Percentiles rank a stretch among this genome's conserved stretches.
Evolutionary conservation across 2,797 vertebrate genomes (phyloP).

Genomic region (Cyclopterus lumpus): DNA sequence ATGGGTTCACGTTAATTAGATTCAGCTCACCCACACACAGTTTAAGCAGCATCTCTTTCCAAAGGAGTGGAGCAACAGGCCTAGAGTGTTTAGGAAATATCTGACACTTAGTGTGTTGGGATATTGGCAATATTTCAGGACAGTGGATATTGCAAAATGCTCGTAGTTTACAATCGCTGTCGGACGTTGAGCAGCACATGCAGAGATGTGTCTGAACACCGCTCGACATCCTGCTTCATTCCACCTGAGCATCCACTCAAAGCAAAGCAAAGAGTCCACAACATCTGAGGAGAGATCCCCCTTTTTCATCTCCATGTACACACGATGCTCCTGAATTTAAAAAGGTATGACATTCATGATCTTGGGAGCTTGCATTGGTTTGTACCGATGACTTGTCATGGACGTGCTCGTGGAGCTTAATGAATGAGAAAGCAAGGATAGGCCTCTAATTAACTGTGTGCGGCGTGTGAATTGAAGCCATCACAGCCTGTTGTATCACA

Average conservation of each 20-base stretch:
- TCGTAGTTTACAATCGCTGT: slow-evolving; percentile 27
- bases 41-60: slow-evolving; percentile 28
- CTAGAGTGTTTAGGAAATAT: slow-evolving; percentile 48
- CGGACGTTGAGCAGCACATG: slow-evolving; percentile 29
- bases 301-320: neutral
- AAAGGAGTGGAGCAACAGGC: slow-evolving; percentile 50
- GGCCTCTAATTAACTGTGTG: slow-evolving; percentile 38
- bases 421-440: slow-evolving; percentile 15
- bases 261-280: neutral
- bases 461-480: slow-evolving; percentile 41
- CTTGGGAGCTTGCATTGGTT: neutral
- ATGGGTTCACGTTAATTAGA: slow-evolving; percentile 1
- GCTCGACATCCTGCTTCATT: slow-evolving; percentile 14
- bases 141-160: slow-evolving; percentile 28
- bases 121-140: slow-evolving; percentile 42
- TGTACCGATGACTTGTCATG: slow-evolving; percentile 9
- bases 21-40: slow-evolving; percentile 35
- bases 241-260: neutral
- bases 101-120: slow-evolving; percentile 47
- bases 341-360: neutral
- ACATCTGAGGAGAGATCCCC: neutral
- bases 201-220: slow-evolving; percentile 11
- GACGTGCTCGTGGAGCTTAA: slow-evolving; percentile 32
- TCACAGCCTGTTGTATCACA: slow-evolving; percentile 25
- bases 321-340: neutral